Base-by-base conservation (phyloP, 2,888 invertebrate species). In the Papilio protenor region DNA sequence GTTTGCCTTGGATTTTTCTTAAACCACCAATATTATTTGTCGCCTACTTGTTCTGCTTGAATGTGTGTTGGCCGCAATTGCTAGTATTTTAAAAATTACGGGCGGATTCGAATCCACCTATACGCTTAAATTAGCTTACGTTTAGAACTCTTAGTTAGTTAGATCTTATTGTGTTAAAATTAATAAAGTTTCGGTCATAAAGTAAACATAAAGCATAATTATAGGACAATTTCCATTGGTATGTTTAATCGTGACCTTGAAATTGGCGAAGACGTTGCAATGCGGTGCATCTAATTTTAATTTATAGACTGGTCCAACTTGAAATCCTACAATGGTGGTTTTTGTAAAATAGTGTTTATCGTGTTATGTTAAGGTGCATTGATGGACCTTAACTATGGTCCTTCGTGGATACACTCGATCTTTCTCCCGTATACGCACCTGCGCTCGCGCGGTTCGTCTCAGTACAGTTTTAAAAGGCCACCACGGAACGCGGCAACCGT, bases 391-490 rank as follows among this genome's bases (percentile, higher is more conserved):
- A 61, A 55, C 71, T 45, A 40, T 57, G 61, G 64, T 49, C 14
- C 23, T 72, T 40, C 49, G 64, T 72, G 47, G 45, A 14, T 73
- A 73, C 75, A 66, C 47, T 47, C 77, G 79, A 79, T 85, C 83
- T 84, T 83, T 83, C 83, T 82, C 81, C 80, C 81, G 77, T 77
- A 79, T 77, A 81, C 83, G 82, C 84, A 84, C 83, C 85, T 84
- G 84, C 83, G 82, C 83, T 76, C 77, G 81, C 85, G 83, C 83
- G 82, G 79, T 79, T 81, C 79, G 80, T 87, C 87, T 88, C 88
- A 91, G 91, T 92, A 80, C 84, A 89, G 86, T 87, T 88, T 87
- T 85, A 86, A 89, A 90, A 90, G 89, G 87, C 91, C 87, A 88
- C 85, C 85, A 89, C 84, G 89, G 92, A 88, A 90, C 90, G 91